Evolutionary conservation across 2,113 vertebrate species (phyloP).

Genomic region (Eptesicus fuscus): DNA sequence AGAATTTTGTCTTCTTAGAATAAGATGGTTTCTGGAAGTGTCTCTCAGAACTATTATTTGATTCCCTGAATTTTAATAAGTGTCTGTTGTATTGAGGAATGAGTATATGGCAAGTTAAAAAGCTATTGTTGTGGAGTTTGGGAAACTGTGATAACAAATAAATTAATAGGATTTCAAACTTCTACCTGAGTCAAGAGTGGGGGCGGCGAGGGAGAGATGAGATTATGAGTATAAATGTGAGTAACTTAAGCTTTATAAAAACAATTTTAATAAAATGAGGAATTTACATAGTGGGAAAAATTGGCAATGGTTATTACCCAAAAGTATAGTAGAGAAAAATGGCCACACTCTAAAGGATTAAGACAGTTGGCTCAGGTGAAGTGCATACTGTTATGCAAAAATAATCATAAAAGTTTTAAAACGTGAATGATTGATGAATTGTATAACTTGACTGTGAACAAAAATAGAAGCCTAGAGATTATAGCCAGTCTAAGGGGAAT

Average conservation of each 20-base stretch:
- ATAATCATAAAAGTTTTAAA: slow-evolving; percentile 49
- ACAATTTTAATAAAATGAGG: slow-evolving; percentile 46
- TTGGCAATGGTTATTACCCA: slow-evolving; percentile 40
- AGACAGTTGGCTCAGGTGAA: slow-evolving; percentile 23
- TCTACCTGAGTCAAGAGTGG: not conserved
- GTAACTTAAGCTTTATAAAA: slow-evolving; percentile 57
- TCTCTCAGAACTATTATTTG: not conserved
- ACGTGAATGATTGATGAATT: slow-evolving; percentile 24
- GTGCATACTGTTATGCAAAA: not conserved
- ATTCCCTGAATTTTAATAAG: not conserved
- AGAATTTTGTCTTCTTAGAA: not conserved
- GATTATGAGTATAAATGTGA: slow-evolving; percentile 5
- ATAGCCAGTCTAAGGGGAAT: not conserved
- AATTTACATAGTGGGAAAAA: slow-evolving; percentile 48
- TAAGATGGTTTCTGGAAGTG: not conserved
- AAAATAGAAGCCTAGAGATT: slow-evolving; percentile 38
- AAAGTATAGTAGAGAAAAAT: slow-evolving; percentile 19
- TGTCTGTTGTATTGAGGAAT: not conserved
- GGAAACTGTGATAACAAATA: slow-evolving; percentile 14
- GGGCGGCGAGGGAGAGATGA: not conserved
- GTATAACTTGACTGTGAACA: slow-evolving; percentile 4
- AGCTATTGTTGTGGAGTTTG: not conserved
- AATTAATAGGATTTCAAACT: slow-evolving; percentile 3
- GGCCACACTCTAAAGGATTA: slow-evolving; percentile 10
- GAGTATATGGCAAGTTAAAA: not conserved